Conservation (phyloP, 2,888 invertebrate species). For the Zygothrica quintamaculata region DNA sequence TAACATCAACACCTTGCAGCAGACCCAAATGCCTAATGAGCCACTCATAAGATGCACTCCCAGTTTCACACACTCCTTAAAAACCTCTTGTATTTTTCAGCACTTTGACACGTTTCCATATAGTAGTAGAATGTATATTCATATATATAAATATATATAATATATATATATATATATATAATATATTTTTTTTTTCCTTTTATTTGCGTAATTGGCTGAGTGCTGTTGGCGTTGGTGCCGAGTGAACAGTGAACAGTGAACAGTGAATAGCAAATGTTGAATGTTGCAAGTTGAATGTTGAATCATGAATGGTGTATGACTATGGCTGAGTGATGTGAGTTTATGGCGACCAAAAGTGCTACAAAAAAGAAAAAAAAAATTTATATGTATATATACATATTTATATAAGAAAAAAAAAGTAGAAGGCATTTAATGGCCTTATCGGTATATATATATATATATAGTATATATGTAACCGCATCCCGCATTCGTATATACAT, state of each 20-base stretch:
- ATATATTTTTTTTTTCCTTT: too few species aligned
- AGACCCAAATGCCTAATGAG: conserved; percentile 64
- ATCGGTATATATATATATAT: too few species aligned
- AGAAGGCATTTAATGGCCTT: conserved; percentile 73
- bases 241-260: too few species aligned
- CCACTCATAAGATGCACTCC: conserved; percentile 46
- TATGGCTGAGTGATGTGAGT: conserved; percentile 63
- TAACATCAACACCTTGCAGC: conserved; percentile 58
- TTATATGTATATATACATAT: too few species aligned
- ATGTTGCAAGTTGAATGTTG: too few species aligned
- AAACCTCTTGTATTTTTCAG: conserved; percentile 62
- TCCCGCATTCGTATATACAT: too few species aligned
- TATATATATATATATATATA: too few species aligned
- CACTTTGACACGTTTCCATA: conserved; percentile 79
- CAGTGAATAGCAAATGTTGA: background rate
- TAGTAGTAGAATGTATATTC: too few species aligned
- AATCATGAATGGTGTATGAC: too few species aligned
- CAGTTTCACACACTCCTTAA: conserved; percentile 14
- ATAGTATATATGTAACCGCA: conserved; percentile 49
- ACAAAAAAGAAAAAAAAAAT: too few species aligned
- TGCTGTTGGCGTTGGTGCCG: conserved; percentile 43
- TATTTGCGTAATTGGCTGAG: conserved; percentile 76
- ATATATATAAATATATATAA: too few species aligned
- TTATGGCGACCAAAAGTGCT: conserved; percentile 62
- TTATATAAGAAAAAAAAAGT: too few species aligned